Percentiles rank a stretch among this genome's conserved stretches.
These are phyloP conservation scores for Caenorhabditis angaria DNA, from an alignment of 2,888 invertebrate species.

Conservation along the genomic window DNA sequence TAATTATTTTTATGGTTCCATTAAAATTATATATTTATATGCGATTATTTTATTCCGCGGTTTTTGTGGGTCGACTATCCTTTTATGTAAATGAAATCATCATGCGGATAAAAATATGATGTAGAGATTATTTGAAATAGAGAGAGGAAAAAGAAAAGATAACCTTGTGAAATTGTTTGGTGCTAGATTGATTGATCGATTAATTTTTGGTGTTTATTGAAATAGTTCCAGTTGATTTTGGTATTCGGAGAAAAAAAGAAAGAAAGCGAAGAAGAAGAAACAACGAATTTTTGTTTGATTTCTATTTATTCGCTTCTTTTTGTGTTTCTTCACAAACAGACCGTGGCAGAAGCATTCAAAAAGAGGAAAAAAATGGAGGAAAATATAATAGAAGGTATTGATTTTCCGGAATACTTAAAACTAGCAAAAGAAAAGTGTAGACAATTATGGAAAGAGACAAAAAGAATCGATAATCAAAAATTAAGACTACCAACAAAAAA, in stretches of 20 bases:
- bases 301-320: neutral
- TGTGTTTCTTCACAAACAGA: neutral
- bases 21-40: no score
- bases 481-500: conserved; percentile 4
- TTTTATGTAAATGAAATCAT: neutral
- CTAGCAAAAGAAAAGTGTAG: neutral
- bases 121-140: neutral
- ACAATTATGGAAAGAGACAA: neutral
- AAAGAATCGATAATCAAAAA: neutral
- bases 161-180: neutral
- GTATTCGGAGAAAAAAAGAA: no score
- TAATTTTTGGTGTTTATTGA: neutral
- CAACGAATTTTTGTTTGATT: neutral
- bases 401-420: conserved; percentile 5
- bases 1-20: no score
- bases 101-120: neutral
- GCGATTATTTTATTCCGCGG: neutral
- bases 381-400: neutral
- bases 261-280: neutral
- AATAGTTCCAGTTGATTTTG: neutral
- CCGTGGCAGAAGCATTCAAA: neutral
- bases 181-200: neutral
- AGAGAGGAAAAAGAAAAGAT: neutral
- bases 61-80: neutral
- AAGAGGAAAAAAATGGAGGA: neutral